Evolutionary conservation across 2,888 invertebrate species (phyloP).

Genomic region (Clitarchus hookeri): DNA sequence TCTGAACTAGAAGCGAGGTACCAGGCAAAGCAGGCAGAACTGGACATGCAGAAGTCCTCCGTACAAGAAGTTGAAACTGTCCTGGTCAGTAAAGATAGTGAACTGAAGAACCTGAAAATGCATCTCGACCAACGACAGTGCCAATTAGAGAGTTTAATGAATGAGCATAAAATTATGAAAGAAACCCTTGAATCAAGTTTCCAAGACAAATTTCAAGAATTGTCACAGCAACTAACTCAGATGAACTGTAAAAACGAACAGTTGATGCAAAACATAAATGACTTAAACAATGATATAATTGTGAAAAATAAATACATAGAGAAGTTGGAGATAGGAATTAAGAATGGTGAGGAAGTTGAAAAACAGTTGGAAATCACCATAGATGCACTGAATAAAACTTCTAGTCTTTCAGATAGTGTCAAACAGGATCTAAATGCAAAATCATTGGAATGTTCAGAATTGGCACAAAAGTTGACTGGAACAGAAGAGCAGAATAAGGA

Average conservation of each 20-base stretch:
- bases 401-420: constrained; percentile 50
- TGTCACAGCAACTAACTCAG: not conserved
- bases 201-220: not conserved
- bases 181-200: constrained; percentile 16
- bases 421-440: constrained; percentile 49
- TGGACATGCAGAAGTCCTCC: not conserved
- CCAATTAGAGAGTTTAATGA: constrained; percentile 3
- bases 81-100: constrained; percentile 29
- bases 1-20: constrained; percentile 16
- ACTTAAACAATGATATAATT: constrained; percentile 45
- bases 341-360: constrained; percentile 21
- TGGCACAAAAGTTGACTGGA: constrained; percentile 51
- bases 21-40: not conserved
- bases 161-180: not conserved
- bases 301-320: constrained; percentile 20
- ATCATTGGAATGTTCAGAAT: constrained; percentile 48
- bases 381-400: constrained; percentile 49
- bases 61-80: constrained; percentile 19
- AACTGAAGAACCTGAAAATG: constrained; percentile 25
- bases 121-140: not conserved
- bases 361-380: constrained; percentile 2
- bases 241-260: not conserved
- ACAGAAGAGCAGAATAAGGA: constrained; percentile 51
- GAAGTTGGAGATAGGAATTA: constrained; percentile 18
- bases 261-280: constrained; percentile 60